Evolutionary conservation across 2,113 vertebrate genomes (phyloP), one percentile per base, ranked within the genome.

Genomic region (Damaliscus lunatus): DNA sequence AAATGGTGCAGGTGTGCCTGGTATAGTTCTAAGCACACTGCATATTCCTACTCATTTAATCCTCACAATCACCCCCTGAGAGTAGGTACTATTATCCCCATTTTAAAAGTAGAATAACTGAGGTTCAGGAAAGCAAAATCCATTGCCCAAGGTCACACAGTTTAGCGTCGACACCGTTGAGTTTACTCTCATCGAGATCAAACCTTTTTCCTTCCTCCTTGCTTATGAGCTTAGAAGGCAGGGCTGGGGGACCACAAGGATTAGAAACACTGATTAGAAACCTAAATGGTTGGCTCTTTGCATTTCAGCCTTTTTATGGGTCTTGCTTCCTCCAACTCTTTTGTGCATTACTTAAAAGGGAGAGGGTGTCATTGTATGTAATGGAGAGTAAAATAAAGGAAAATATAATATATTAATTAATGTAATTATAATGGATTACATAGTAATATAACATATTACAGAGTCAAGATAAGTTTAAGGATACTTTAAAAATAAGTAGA

Each of bases 1-100:
- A 60, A 6, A 60, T 1, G 21, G 40, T 1, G 2, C 1, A 0
- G 2, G 4, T 46, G 59, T 14, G 17, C 21, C 31, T 0, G 19
- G 5, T 4, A 1, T 5, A 29, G 13, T 46, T 33, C 89, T 84
- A 16, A 78, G 59, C 19, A 11, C 1, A 0, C 17, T 1, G 25
- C 16, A 2, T 6, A 8, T 9, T 48, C 83, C 50, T n/a, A 74
- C 15, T 52, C 21, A 1, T 13, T 57, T n/a, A 29, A n/a, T 33
- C 55, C 21, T 78, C 43, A 53, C 8, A 21, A 6, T 46, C 27
- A n/a, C 10, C 40, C 60, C 84, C 40, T 0, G 7, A 60, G 78
- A 3, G 52, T 5, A 14, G 31, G 40, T 1, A 2, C 29, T 21
- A 6, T 43, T 5, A 31, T 1, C 23, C 7, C 10, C 6, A 17